Conservation (phyloP, 2,888 invertebrate genomes). For the Pachliopta kotzebuea region DNA sequence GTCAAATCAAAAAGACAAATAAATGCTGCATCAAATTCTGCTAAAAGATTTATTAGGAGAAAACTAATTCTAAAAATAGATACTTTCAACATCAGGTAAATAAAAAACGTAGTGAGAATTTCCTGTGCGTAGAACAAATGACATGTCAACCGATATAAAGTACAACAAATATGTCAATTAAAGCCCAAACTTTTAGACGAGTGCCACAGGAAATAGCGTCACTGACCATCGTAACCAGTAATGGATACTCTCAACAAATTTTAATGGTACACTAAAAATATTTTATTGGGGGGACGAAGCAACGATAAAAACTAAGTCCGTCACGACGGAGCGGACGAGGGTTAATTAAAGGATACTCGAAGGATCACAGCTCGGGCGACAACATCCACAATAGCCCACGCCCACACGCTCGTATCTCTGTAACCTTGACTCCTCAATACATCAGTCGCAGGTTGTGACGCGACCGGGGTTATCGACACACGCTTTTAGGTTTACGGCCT, state of each 20-base stretch:
- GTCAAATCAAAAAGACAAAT: no score
- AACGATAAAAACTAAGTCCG: constrained; percentile 16
- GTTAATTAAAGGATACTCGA: constrained; percentile 43
- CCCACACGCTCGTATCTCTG: constrained; percentile 28
- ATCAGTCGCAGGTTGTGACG: constrained; percentile 23
- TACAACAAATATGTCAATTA: constrained; percentile 17
- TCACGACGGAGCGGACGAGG: constrained; percentile 25
- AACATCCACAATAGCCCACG: constrained; percentile 34
- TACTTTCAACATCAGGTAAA: background rate
- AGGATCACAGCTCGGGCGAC: constrained; percentile 36
- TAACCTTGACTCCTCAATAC: constrained; percentile 38
- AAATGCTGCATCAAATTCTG: no score
- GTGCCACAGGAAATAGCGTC: constrained; percentile 22
- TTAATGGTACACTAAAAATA: constrained; percentile 26
- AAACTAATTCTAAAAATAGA: background rate
- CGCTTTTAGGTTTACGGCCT: constrained; percentile 2
- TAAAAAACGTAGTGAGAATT: background rate
- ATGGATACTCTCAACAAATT: constrained; percentile 15
- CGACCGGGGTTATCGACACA: constrained; percentile 26
- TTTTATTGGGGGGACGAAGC: constrained; percentile 21
- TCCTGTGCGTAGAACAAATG: background rate
- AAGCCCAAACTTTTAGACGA: constrained; percentile 11
- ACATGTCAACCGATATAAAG: constrained; percentile 9
- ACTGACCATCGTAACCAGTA: constrained; percentile 26
- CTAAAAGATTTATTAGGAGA: background rate